A percentile compares a stretch with the other conserved stretches of the same genome.
These are phyloP conservation scores for Lochmaea capreae DNA, from an alignment of 2,888 invertebrate species.

Conservation along the genomic window DNA sequence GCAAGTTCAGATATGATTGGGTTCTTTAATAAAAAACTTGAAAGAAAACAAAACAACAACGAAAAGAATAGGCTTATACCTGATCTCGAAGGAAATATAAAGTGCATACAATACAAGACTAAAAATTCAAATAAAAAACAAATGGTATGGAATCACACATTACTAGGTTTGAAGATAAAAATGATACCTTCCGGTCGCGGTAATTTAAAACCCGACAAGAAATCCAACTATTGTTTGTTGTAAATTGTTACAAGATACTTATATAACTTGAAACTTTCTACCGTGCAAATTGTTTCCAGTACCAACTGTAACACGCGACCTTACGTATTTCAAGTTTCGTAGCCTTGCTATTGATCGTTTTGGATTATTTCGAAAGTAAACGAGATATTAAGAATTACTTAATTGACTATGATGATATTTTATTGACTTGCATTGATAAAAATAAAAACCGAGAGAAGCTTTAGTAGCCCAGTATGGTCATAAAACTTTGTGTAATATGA, in stretches of 20 bases:
- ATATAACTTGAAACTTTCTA: slow-evolving; percentile 8
- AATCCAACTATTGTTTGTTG: background rate
- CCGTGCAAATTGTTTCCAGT: background rate
- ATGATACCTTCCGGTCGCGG: background rate
- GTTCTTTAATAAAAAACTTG: too few relatives aligned
- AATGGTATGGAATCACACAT: too few relatives aligned
- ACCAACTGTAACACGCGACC: slow-evolving; percentile 2
- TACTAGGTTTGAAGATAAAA: too few relatives aligned
- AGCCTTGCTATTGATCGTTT: slow-evolving; percentile 12
- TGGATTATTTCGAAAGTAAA: slow-evolving; percentile 7
- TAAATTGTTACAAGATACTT: background rate
- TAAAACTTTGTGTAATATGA: background rate
- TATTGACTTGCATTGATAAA: background rate
- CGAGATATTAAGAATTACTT: background rate
- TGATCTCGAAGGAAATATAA: too few relatives aligned
- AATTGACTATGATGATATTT: background rate
- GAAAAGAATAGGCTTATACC: too few relatives aligned
- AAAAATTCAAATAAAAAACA: too few relatives aligned
- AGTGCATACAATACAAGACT: too few relatives aligned
- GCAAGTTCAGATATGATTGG: too few relatives aligned
- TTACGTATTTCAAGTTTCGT: slow-evolving; percentile 6
- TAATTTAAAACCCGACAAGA: slow-evolving; percentile 2
- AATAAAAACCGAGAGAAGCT: background rate
- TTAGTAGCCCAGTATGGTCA: background rate
- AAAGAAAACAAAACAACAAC: too few relatives aligned